Conservation (phyloP, 2,113 vertebrate genomes). For the Echinops telfairi region DNA sequence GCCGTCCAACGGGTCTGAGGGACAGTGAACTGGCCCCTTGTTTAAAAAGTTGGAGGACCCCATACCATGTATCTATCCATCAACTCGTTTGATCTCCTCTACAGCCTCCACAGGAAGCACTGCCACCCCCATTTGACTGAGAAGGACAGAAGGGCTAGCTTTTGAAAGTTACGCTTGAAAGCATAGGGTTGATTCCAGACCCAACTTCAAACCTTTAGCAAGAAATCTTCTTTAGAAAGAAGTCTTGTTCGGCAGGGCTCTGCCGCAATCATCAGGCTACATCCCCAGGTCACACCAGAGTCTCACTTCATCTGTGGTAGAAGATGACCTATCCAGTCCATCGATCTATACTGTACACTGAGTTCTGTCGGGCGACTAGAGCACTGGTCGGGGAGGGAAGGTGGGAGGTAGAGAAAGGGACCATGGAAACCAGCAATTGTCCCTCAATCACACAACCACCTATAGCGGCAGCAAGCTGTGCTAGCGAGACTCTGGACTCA, state of each 20-base stretch:
- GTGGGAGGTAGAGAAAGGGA: not conserved
- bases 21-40: no score
- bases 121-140: not conserved
- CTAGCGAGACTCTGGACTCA: not conserved
- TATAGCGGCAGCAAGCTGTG: not conserved
- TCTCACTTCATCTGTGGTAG: not conserved
- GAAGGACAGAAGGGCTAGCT: not conserved
- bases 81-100: not conserved
- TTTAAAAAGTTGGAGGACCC: not conserved
- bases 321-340: not conserved
- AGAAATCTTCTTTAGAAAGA: not conserved
- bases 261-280: not conserved
- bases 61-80: not conserved
- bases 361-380: no score
- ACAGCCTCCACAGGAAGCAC: not conserved
- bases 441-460: not conserved
- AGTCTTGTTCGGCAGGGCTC: not conserved
- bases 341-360: not conserved
- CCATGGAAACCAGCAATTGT: not conserved
- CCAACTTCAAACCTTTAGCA: not conserved
- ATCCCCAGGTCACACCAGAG: not conserved
- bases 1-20: no score
- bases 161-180: not conserved
- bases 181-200: not conserved
- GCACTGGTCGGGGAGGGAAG: fast-evolving